Base-by-base conservation (phyloP, 2,888 invertebrate species). In the Smittia aterrima region DNA sequence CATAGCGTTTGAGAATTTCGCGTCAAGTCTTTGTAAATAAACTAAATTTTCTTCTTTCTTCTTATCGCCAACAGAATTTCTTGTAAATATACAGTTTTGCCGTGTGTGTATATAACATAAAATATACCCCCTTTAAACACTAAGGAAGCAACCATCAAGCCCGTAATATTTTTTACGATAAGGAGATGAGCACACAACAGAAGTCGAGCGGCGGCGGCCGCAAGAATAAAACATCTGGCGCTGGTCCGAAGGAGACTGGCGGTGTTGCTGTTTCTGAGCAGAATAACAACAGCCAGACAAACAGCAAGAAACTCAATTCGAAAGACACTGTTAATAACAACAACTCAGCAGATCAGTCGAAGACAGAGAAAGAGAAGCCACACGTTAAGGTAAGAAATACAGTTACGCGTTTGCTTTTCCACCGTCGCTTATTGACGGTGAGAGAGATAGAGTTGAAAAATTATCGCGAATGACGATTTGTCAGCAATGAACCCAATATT, bases 271-370 rank as follows among this genome's bases (percentile, higher is more conserved):
- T 27, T 20, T 54, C 62, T 4, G 72, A 72, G 20, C 75, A 76
- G 79, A 76, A 77, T 81, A 81, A 76, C 79, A 32, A 25, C 24
- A 86, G 4, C 24, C 64, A 74, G 18, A 9, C 88, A 87, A 86
- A 88, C 87, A 86, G 82, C 76, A 84, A 87, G 82, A 87, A 88
- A 86, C 88, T 79, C 76, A 78, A 81, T 77, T 76, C 41, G 66
- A 75, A 76, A 76, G 84, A 84, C 75, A 81, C 81, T 25, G 70
- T 66, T 77, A 84, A 84, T 79, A 77, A 78, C 78, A 80, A 80
- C 78, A 86, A 85, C 79, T 86, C 84, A 83, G 85, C 85, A 81
- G 86, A 86, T 83, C 84, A 84, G 79, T 86, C 86, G 83, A 85
- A 84, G 82, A 84, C 84, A 82, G 89, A 87, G 80, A 87, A 85